A percentile compares a stretch with the other conserved stretches of the same genome.
phyloP scores from a whole-genome alignment of 2,888 invertebrate genomes.

The Chymomyza amoena region DNA sequence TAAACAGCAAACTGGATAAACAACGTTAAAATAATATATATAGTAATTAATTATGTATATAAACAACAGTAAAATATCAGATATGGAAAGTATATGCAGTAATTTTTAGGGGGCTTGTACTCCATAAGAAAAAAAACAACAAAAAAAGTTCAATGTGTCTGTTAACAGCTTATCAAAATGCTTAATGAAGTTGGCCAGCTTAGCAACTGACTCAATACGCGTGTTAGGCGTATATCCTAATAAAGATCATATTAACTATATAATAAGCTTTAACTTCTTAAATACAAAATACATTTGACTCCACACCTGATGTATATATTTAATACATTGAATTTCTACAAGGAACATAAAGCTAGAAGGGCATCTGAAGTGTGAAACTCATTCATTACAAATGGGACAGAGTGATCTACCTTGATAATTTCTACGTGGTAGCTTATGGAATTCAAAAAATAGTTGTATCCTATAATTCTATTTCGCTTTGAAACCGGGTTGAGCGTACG shows the following conservation, averaged over 20 bases:
- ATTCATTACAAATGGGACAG: too few relatives aligned
- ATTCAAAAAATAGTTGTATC: too few relatives aligned
- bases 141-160: conserved; percentile 39
- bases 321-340: too few relatives aligned
- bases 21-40: conserved; percentile 14
- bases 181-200: not conserved
- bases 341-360: too few relatives aligned
- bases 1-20: not conserved
- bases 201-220: conserved; percentile 27
- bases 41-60: conserved; percentile 14
- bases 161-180: not conserved
- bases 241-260: not conserved
- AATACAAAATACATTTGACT: too few relatives aligned
- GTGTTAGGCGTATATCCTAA: not conserved
- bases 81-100: not conserved
- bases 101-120: conserved; percentile 63
- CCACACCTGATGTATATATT: too few relatives aligned
- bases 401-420: too few relatives aligned
- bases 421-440: too few relatives aligned
- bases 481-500: too few relatives aligned
- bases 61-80: not conserved
- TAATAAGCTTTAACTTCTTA: not conserved
- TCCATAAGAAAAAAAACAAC: conserved; percentile 18
- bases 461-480: too few relatives aligned
- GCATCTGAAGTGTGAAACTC: too few relatives aligned